Conservation (phyloP, 2,113 vertebrate species). For the Antechinus flavipes region DNA sequence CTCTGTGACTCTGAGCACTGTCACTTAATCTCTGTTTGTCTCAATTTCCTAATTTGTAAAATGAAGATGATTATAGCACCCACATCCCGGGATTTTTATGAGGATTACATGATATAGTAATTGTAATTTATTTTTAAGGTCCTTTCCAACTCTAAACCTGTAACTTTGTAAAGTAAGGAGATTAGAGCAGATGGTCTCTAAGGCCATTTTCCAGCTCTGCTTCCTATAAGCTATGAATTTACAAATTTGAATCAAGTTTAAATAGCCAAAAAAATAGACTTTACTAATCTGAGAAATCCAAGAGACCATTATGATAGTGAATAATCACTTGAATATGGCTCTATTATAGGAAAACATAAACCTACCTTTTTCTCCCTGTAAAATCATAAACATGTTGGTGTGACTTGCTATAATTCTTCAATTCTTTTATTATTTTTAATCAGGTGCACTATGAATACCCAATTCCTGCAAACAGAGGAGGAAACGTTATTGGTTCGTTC, state of each 20-base stretch:
- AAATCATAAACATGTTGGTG: conserved; percentile 64
- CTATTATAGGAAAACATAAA: conserved; percentile 18
- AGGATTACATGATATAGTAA: not conserved
- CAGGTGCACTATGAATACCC: conserved; percentile 67
- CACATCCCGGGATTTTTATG: not conserved
- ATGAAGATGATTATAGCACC: not conserved
- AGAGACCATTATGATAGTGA: not conserved
- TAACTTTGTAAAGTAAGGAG: not conserved
- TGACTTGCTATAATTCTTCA: conserved; percentile 26
- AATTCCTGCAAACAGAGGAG: conserved; percentile 74
- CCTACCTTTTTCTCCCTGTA: conserved; percentile 63
- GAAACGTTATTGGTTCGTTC: conserved; percentile 76
- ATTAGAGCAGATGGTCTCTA: not conserved
- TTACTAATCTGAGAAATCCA: not conserved
- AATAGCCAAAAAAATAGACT: conserved; percentile 7
- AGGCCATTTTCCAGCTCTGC: not conserved
- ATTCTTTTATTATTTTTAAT: conserved; percentile 67
- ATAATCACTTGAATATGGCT: not conserved
- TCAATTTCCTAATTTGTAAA: not conserved
- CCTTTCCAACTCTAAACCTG: not conserved
- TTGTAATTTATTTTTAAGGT: not conserved
- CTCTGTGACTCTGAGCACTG: not conserved
- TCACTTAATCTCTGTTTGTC: not conserved
- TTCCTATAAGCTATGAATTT: not conserved
- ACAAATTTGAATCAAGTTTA: conserved; percentile 1